Evolutionary conservation across 2,888 invertebrate genomes (phyloP).

Genomic region (Pecten maximus): DNA sequence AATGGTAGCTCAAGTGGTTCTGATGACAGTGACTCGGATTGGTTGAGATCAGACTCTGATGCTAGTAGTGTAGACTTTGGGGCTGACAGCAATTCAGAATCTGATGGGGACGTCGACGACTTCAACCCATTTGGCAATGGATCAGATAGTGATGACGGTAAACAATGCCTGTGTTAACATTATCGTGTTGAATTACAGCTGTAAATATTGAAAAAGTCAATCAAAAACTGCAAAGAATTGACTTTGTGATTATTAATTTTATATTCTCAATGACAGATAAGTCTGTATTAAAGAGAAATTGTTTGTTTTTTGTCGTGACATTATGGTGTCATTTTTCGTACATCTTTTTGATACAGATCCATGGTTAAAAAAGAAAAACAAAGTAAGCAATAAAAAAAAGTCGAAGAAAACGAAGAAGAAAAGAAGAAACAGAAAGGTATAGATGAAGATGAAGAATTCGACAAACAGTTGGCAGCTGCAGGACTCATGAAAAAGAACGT

Average conservation of each 20-base stretch:
- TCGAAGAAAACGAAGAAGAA: conserved; percentile 85
- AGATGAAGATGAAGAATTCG: conserved; percentile 75
- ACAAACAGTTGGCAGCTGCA: conserved; percentile 74
- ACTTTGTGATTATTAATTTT: too few relatives aligned
- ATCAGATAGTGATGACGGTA: conserved; percentile 83
- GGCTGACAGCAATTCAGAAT: conserved; percentile 68
- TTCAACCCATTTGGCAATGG: conserved; percentile 95
- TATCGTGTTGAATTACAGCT: too few relatives aligned
- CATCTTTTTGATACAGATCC: conserved; percentile 85
- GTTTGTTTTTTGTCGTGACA: too few relatives aligned
- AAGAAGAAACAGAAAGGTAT: conserved; percentile 83
- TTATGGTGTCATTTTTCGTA: too few relatives aligned
- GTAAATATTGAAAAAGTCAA: too few relatives aligned
- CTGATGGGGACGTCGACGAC: conserved; percentile 83
- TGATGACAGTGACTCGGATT: conserved; percentile 65
- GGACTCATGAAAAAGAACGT: conserved; percentile 69
- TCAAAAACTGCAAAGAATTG: too few relatives aligned
- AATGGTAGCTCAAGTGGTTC: conserved; percentile 49
- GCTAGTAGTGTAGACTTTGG: conserved; percentile 70
- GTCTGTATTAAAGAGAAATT: too few relatives aligned
- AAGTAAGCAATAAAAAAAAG: conserved; percentile 81
- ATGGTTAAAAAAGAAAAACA: conserved; percentile 86
- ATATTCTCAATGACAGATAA: too few relatives aligned
- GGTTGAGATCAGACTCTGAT: conserved; percentile 67
- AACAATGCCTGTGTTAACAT: neutral